A percentile compares a stretch with the other conserved stretches of the same genome.
These are phyloP conservation scores for Sycophila texana DNA, from an alignment of 2,888 invertebrate species.

Conservation along the genomic window DNA sequence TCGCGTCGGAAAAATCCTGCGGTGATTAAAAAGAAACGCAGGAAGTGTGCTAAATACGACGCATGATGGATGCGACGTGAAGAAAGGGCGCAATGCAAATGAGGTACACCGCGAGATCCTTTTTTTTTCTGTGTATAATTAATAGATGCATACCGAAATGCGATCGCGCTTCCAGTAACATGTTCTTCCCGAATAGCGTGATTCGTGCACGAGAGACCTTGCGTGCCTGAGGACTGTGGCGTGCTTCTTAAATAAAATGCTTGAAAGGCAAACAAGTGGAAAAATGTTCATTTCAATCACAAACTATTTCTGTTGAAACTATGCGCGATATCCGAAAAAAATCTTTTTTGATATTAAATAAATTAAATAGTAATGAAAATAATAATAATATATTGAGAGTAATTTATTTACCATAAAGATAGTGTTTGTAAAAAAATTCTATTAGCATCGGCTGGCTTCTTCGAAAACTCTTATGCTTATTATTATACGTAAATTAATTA, in stretches of 20 bases:
- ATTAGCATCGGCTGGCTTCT: too few relatives aligned
- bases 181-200: conserved; percentile 15
- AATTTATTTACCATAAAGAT: too few relatives aligned
- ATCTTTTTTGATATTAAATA: too few relatives aligned
- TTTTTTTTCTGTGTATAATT: conserved; percentile 18
- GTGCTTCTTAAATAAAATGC: not conserved
- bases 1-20: not conserved
- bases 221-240: not conserved
- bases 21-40: not conserved
- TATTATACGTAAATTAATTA: too few relatives aligned
- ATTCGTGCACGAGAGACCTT: not conserved
- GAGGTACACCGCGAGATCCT: not conserved
- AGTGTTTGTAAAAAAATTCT: too few relatives aligned
- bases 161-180: conserved; percentile 7
- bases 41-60: not conserved
- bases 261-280: not conserved
- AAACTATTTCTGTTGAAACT: not conserved
- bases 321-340: too few relatives aligned
- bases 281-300: conserved; percentile 12
- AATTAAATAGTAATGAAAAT: too few relatives aligned
- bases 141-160: conserved; percentile 19
- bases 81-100: conserved; percentile 25
- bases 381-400: too few relatives aligned
- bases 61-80: not conserved
- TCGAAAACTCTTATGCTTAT: too few relatives aligned